These are phyloP conservation scores for Mesocricetus auratus DNA, from an alignment of 2,113 vertebrate species.

Conservation along the genomic window DNA sequence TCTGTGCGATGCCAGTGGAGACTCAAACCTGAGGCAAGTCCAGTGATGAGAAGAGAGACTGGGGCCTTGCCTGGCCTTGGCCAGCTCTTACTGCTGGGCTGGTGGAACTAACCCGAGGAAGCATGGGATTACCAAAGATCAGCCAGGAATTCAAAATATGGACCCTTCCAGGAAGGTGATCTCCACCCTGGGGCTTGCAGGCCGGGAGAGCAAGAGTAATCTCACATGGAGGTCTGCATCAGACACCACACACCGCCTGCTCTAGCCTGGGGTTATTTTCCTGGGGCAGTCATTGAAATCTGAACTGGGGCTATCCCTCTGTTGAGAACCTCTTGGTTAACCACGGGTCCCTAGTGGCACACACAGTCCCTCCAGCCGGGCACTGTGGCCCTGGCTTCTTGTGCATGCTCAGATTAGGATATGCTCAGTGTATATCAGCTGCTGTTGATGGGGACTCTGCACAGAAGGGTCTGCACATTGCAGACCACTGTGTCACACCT, in stretches of 20 bases:
- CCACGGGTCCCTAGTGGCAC: too few species aligned
- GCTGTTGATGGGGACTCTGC: neutral
- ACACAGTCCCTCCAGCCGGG: neutral
- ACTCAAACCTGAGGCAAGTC: neutral
- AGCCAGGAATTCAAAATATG: neutral
- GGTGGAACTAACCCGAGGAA: neutral
- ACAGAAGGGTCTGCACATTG: neutral
- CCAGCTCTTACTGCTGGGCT: neutral
- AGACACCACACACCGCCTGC: too few species aligned
- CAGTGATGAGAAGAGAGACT: neutral
- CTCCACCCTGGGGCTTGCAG: neutral
- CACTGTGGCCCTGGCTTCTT: too few species aligned
- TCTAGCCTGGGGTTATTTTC: neutral
- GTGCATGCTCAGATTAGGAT: rapidly evolving
- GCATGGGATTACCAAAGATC: neutral
- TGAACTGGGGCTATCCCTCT: neutral
- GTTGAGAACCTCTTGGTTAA: neutral
- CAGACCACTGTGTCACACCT: neutral
- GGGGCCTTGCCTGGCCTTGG: neutral
- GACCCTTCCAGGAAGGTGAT: neutral
- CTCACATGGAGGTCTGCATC: too few species aligned
- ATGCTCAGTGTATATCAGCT: neutral
- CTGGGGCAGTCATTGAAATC: neutral
- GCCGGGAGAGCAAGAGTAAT: rapidly evolving
- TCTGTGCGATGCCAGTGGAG: too few species aligned